These are phyloP conservation scores for Oryzias javanicus DNA, from an alignment of 2,113 vertebrate species.

Conservation along the genomic window DNA sequence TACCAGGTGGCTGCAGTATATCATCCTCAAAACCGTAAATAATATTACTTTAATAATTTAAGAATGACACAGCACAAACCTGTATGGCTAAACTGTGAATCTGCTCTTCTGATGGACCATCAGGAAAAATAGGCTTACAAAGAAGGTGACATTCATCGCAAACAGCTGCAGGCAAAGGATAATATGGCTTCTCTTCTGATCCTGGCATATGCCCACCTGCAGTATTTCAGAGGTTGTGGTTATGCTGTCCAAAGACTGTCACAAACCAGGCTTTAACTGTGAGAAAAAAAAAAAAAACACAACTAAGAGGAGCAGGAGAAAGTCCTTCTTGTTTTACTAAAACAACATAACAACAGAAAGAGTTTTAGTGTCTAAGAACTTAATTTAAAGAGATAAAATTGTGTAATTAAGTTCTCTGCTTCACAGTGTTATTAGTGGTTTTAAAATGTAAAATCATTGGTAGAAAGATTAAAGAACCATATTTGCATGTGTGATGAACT, in stretches of 20 bases:
- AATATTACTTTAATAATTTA: slow-evolving; percentile 13
- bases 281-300: slow-evolving; percentile 4
- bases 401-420: too few relatives aligned
- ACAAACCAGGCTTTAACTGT: slow-evolving; percentile 19
- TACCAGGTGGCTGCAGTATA: not conserved
- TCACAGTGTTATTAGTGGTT: too few relatives aligned
- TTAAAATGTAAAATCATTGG: too few relatives aligned
- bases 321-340: too few relatives aligned
- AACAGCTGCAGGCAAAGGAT: slow-evolving; percentile 27
- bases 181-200: slow-evolving; percentile 48
- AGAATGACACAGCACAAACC: slow-evolving; percentile 7
- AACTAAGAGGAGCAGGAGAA: too few relatives aligned
- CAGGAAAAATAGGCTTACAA: slow-evolving; percentile 16
- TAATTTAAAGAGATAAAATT: too few relatives aligned
- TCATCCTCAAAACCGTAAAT: not conserved
- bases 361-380: too few relatives aligned
- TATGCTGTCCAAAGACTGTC: slow-evolving; percentile 25
- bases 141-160: slow-evolving; percentile 48
- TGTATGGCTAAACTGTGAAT: slow-evolving; percentile 15
- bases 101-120: slow-evolving; percentile 13
- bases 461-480: not conserved
- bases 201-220: slow-evolving; percentile 22
- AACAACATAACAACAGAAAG: too few relatives aligned
- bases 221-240: slow-evolving; percentile 5
- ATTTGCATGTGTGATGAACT: slow-evolving; percentile 1